Evolutionary conservation across 2,113 vertebrate species (phyloP).

Genomic region (Nycticryphes semicollaris): DNA sequence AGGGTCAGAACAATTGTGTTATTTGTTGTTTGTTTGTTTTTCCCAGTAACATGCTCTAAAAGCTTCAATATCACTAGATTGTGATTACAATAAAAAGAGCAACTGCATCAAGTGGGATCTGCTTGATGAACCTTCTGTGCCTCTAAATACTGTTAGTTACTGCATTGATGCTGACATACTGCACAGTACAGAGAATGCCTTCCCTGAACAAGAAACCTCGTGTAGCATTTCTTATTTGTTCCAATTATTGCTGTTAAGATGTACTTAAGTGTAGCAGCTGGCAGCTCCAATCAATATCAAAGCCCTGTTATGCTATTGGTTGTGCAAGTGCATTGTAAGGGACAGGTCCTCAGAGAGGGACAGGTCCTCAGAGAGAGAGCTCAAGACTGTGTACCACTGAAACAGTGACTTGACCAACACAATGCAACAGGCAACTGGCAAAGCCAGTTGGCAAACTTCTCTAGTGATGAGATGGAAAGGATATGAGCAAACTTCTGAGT

Average conservation of each 20-base stretch:
- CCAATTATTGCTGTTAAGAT: background rate
- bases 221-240: background rate
- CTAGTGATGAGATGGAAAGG: background rate
- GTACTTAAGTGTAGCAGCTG: background rate
- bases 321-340: background rate
- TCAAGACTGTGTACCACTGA: background rate
- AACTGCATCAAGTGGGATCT: background rate
- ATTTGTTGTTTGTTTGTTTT: background rate
- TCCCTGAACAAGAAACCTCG: background rate
- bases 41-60: background rate
- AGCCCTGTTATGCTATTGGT: background rate
- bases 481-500: background rate
- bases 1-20: background rate
- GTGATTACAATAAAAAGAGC: background rate
- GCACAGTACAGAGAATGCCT: background rate
- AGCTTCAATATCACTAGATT: background rate
- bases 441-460: background rate
- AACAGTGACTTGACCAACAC: rapidly evolving
- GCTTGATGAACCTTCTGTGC: background rate
- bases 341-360: background rate
- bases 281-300: background rate
- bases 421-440: background rate
- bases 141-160: background rate
- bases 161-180: background rate
- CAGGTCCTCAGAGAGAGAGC: background rate